phyloP scores from a whole-genome alignment of 2,888 invertebrate species.

The Drosophila peninsularis region DNA sequence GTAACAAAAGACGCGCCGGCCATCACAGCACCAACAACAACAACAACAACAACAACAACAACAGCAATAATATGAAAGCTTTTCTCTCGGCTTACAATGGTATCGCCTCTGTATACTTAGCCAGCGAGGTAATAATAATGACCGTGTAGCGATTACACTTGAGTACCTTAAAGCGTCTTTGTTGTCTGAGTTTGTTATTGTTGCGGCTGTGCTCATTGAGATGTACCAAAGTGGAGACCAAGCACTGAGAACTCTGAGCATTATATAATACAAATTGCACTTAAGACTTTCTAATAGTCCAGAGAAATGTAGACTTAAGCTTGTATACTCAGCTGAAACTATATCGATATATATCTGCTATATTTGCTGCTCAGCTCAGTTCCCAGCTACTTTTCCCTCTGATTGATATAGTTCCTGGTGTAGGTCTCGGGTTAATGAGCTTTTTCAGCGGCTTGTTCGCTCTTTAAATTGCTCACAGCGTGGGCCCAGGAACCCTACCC shows the following conservation, averaged over 20 bases:
- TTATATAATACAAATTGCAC: constrained; percentile 26
- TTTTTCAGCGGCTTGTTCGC: constrained; percentile 18
- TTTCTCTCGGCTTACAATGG: constrained; percentile 58
- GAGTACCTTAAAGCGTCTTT: constrained; percentile 62
- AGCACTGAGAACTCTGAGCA: constrained; percentile 17
- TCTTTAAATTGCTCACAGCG: constrained; percentile 48
- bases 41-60: constrained; percentile 8
- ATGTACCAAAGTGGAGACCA: neutral
- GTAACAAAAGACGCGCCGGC: constrained; percentile 73
- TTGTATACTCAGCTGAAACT: too few species aligned
- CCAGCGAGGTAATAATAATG: constrained; percentile 75
- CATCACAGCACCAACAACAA: constrained; percentile 29
- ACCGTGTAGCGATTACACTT: constrained; percentile 78
- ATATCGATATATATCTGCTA: neutral
- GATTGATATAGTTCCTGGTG: constrained; percentile 13
- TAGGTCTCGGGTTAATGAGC: constrained; percentile 20
- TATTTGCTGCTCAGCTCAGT: neutral
- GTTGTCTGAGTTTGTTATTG: constrained; percentile 43
- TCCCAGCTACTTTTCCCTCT: neutral
- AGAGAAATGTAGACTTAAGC: constrained; percentile 2
- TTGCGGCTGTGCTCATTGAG: constrained; percentile 25
- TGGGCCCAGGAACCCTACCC: constrained; percentile 41
- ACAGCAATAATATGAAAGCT: constrained; percentile 69
- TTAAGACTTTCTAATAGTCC: constrained; percentile 14
- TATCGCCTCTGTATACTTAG: constrained; percentile 62